These are phyloP conservation scores for Anas bernieri DNA, from an alignment of 2,797 vertebrate genomes.

Conservation along the genomic window DNA sequence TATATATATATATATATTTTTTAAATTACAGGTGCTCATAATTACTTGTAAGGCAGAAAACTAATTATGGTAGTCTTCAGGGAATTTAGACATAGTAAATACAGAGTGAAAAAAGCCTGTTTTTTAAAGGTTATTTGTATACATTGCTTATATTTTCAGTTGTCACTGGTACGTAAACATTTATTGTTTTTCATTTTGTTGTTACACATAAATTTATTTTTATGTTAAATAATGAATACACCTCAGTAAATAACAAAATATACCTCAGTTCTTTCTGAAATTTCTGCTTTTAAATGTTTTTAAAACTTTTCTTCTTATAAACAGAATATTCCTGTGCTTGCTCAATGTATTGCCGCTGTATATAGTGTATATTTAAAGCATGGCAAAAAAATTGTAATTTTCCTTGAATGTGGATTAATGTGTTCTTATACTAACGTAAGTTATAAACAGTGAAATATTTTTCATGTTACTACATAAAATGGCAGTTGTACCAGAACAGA, in stretches of 20 bases:
- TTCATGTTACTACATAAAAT: background rate
- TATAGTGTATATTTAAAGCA: background rate
- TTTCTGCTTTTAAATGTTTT: background rate
- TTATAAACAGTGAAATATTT: background rate
- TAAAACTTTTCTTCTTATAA: background rate
- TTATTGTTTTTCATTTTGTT: background rate
- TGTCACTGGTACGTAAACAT: background rate
- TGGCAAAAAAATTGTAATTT: background rate
- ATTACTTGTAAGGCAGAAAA: conserved; percentile 67
- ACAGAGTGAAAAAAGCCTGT: conserved; percentile 32
- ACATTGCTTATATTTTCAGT: background rate
- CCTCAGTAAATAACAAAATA: background rate
- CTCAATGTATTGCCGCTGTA: background rate
- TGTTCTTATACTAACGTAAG: background rate
- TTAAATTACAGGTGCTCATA: conserved; percentile 64
- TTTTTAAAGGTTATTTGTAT: conserved; percentile 23
- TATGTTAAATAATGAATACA: background rate
- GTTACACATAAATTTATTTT: background rate
- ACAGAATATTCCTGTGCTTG: background rate
- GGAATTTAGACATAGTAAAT: conserved; percentile 45
- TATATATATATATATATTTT: background rate
- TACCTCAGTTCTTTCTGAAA: background rate
- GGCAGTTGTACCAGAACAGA: background rate
- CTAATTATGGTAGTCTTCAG: conserved; percentile 60
- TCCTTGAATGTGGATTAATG: background rate